A percentile compares a stretch with the other conserved stretches of the same genome.
phyloP scores from a whole-genome alignment of 2,888 invertebrate genomes.

The Timema podura region DNA sequence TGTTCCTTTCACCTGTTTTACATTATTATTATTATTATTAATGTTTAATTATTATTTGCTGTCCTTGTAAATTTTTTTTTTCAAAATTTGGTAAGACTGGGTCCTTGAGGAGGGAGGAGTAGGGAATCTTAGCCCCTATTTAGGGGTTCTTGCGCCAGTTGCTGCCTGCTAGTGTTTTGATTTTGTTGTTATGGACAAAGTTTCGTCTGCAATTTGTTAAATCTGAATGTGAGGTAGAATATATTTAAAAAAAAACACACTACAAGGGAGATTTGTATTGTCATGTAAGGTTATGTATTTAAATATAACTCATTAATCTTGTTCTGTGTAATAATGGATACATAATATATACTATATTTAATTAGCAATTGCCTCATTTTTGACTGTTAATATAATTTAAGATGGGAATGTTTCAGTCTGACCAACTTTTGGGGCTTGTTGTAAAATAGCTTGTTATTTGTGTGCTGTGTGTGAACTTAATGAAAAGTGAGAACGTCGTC shows the following conservation, averaged over 20 bases:
- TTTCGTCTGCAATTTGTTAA: constrained; percentile 11
- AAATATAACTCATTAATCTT: constrained; percentile 27
- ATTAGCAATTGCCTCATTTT: constrained; percentile 25
- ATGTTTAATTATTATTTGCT: constrained; percentile 30
- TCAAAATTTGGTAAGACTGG: constrained; percentile 32
- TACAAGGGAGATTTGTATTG: constrained; percentile 25
- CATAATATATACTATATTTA: constrained; percentile 23
- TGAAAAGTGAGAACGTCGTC: constrained; percentile 26
- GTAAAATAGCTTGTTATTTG: constrained; percentile 32
- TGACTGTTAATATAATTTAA: constrained; percentile 23
- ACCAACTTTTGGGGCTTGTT: constrained; percentile 33
- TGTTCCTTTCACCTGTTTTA: constrained; percentile 20
- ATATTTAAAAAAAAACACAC: constrained; percentile 22
- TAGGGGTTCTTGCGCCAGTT: constrained; percentile 18
- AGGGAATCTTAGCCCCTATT: constrained; percentile 15
- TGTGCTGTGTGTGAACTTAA: constrained; percentile 30
- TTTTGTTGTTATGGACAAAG: neutral
- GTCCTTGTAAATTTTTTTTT: constrained; percentile 27
- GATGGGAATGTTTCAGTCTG: constrained; percentile 29
- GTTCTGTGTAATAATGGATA: constrained; percentile 27
- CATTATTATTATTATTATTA: too few relatives aligned
- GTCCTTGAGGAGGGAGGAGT: neutral
- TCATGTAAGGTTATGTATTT: constrained; percentile 29
- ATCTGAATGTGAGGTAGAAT: constrained; percentile 17
- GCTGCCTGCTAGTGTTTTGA: constrained; percentile 11